Evolutionary conservation across 2,888 invertebrate species (phyloP), one percentile per base, ranked within the genome.

Genomic region (Biston stratarius): DNA sequence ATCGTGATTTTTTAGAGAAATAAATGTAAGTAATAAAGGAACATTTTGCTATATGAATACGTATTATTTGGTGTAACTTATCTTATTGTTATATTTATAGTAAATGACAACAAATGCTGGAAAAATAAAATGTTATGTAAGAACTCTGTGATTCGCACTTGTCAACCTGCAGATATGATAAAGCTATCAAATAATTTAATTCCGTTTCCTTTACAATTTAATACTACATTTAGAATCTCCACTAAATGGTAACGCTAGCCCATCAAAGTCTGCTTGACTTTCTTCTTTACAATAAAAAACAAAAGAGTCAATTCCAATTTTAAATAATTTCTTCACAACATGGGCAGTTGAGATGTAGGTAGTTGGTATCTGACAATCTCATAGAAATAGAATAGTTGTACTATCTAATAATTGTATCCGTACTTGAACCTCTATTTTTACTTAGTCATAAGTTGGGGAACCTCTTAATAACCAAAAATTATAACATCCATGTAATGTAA

Each of bases 61-160:
- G 6, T 36, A 42, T 11, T 63, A n/a, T 42, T 12, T 44, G 9
- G 36, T 24, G 36, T 34, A 52, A 44, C 7, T 24, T 44, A 52
- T 12, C 11, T n/a, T 11, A 14, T 6, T n/a, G 10, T 57, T 24
- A 6, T 12, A 24, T 51, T 3, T 38, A 33, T 6, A 40, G 6
- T 11, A 7, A 11, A 33, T 44, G n/a, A n/a, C 36, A 6, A 40
- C 7, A 14, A 52, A 36, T 45, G 55, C 48, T 59, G 24, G 33
- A 58, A 53, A 64, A 49, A 24, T 34, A 66, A 73, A 73, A 66
- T 79, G 78, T 83, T 83, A 83, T 83, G 81, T 83, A 83, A 83
- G 81, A 76, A 74, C 67, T 74, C 68, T 74, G 76, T 71, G 74
- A 74, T 69, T 64, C 58, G 44, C 48, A 67, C 65, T 70, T 24